Evolutionary conservation across 1,140 invertebrate genomes (phyloP), one percentile per base, ranked within the genome.

Genomic region (Nephila pilipes): DNA sequence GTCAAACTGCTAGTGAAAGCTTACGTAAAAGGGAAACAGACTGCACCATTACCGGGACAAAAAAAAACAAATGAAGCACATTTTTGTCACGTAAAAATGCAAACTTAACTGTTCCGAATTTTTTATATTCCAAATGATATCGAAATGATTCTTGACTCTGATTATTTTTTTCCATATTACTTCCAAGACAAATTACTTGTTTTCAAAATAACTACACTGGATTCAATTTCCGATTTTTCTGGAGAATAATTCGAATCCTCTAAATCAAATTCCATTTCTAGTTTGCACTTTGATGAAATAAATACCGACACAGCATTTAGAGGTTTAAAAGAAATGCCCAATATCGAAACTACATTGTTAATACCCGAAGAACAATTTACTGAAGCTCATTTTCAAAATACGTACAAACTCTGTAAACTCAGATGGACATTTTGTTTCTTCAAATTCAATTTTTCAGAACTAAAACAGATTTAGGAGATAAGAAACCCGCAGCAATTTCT

Each of bases 131-230:
- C 57, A 16, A n/a, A 32, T 1, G 16, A n/a, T 54, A 36, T n/a
- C 22, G 36, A 46, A 5, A 36, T 22, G 8, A 83, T 83, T 54
- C 5, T 85, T 1, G 83, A 2, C 6, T 5, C 55, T 12, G 16
- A 85, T 55, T 32, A 85, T 85, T 60, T 55, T 55, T 85, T 25
- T 85, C 83, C 6, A 58, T 60, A 22, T 58, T 57, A 20, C 25
- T 58, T 16, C 12, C 83, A 1, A 25, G 54, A 2, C 83, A 85
- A 57, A 57, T 85, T 46, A 57, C 46, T n/a, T 20, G 18, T 32
- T 57, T 8, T 29, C n/a, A 60, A 85, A 85, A 14, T 57, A 25
- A 57, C 16, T n/a, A 54, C 29, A n/a, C 83, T 58, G 54, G 58
- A 85, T 25, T 85, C n/a, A 57, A 85, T 58, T 18, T 85, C 58